phyloP scores from a whole-genome alignment of 2,888 invertebrate genomes.

The Epistrophella euchroma region DNA sequence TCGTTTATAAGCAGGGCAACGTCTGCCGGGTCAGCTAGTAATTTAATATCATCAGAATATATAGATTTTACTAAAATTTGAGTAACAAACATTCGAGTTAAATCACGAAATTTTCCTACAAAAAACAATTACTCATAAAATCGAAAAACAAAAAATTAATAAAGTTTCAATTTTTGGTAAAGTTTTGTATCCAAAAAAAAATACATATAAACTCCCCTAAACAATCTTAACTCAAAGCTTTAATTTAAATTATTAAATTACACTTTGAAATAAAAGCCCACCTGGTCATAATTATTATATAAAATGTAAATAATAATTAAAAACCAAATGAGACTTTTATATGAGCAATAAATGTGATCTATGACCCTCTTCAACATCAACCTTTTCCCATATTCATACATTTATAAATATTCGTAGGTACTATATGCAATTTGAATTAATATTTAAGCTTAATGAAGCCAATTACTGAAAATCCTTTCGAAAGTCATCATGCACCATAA shows the following conservation, averaged over 20 bases:
- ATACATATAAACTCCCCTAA: not conserved
- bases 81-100: no score
- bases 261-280: not conserved
- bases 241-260: not conserved
- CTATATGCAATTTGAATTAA: slow-evolving; percentile 4
- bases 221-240: not conserved
- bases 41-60: no score
- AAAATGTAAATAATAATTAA: slow-evolving; percentile 7
- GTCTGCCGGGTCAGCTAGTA: no score
- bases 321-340: slow-evolving; percentile 11
- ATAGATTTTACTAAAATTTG: no score
- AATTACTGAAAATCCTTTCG: slow-evolving; percentile 53
- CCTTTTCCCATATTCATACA: not conserved
- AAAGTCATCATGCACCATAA: slow-evolving; percentile 9
- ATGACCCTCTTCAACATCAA: not conserved
- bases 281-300: not conserved
- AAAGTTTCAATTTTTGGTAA: no score
- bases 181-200: no score
- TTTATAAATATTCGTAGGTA: not conserved
- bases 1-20: no score
- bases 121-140: no score
- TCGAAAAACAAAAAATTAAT: no score
- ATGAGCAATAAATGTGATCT: not conserved
- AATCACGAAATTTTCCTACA: no score
- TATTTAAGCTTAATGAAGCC: slow-evolving; percentile 57